A percentile compares a stretch with the other conserved stretches of the same genome.
Evolutionary conservation across 2,888 invertebrate genomes (phyloP).

Genomic region (Spodoptera exigua): DNA sequence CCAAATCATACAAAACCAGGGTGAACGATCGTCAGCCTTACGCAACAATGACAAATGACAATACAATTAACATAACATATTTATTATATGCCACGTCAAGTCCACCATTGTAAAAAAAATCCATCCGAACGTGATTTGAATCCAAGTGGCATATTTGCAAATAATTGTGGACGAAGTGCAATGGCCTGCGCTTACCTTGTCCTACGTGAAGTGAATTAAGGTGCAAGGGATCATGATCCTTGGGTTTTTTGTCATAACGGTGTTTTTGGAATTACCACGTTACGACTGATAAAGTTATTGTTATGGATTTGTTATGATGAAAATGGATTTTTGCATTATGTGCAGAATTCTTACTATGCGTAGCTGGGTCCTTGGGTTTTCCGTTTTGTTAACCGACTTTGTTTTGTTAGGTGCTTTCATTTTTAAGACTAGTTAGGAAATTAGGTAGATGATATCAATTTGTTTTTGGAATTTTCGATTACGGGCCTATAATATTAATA

Average conservation of each 20-base stretch:
- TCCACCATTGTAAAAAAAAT: constrained; percentile 72
- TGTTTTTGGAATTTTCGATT: too few species aligned
- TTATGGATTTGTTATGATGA: constrained; percentile 3
- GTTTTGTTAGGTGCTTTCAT: too few species aligned
- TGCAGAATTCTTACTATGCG: too few species aligned
- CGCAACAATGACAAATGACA: constrained; percentile 76
- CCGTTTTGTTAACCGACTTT: too few species aligned
- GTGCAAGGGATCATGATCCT: constrained; percentile 30
- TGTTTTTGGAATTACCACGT: constrained; percentile 46
- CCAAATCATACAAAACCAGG: constrained; percentile 50
- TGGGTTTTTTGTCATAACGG: constrained; percentile 60
- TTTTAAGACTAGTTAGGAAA: too few species aligned
- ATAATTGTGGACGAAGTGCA: constrained; percentile 79
- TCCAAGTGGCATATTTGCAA: constrained; percentile 77
- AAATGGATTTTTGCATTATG: constrained; percentile 1
- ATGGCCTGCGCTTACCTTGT: constrained; percentile 84
- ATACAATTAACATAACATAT: constrained; percentile 79
- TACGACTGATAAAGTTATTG: constrained; percentile 23
- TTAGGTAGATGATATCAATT: too few species aligned
- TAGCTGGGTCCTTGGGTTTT: too few species aligned
- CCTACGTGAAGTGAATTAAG: constrained; percentile 70
- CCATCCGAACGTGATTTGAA: constrained; percentile 73
- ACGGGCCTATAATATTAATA: too few species aligned
- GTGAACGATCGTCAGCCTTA: constrained; percentile 63
- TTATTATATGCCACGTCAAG: constrained; percentile 69